Percentiles rank a stretch among this genome's conserved stretches.
Evolutionary conservation across 2,888 invertebrate species (phyloP).

Genomic region (Drosophila picticornis): DNA sequence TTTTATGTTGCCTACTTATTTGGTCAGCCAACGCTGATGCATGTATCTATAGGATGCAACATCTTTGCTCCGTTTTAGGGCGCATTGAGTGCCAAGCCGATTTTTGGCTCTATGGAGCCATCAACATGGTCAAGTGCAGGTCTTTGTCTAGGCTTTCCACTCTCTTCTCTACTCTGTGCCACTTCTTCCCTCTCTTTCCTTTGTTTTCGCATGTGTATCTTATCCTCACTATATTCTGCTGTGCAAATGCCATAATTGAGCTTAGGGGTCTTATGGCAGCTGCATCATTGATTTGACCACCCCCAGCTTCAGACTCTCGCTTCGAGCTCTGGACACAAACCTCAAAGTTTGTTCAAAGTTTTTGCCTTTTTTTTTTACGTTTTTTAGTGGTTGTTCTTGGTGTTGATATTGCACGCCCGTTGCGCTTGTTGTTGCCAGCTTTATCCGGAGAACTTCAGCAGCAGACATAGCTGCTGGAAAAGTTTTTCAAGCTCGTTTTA

Average conservation of each 20-base stretch:
- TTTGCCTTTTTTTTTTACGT: slow-evolving; percentile 7
- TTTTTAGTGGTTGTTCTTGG: slow-evolving; percentile 8
- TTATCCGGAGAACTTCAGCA: slow-evolving; percentile 60
- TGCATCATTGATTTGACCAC: slow-evolving; percentile 74
- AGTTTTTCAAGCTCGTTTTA: slow-evolving; percentile 70
- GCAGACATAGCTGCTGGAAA: slow-evolving; percentile 64
- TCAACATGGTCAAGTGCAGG: slow-evolving; percentile 46
- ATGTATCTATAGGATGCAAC: slow-evolving; percentile 3
- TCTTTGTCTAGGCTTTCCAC: slow-evolving; percentile 20
- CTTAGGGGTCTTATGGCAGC: slow-evolving; percentile 74
- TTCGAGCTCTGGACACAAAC: slow-evolving; percentile 22
- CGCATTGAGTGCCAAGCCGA: slow-evolving; percentile 5
- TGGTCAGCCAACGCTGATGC: background rate
- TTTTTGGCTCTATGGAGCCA: slow-evolving; percentile 32
- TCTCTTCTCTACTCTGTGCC: background rate
- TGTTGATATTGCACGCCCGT: slow-evolving; percentile 32
- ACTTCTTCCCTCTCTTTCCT: slow-evolving; percentile 8
- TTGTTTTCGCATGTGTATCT: slow-evolving; percentile 15
- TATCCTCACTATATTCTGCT: background rate
- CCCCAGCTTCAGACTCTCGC: background rate
- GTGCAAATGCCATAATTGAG: slow-evolving; percentile 67
- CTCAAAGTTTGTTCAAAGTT: slow-evolving; percentile 54
- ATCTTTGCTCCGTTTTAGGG: slow-evolving; percentile 9
- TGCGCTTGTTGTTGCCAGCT: slow-evolving; percentile 43
- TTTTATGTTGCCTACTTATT: slow-evolving; percentile 55